Evolutionary conservation across 2,888 invertebrate species (phyloP).

Genomic region (Andrena minutula): DNA sequence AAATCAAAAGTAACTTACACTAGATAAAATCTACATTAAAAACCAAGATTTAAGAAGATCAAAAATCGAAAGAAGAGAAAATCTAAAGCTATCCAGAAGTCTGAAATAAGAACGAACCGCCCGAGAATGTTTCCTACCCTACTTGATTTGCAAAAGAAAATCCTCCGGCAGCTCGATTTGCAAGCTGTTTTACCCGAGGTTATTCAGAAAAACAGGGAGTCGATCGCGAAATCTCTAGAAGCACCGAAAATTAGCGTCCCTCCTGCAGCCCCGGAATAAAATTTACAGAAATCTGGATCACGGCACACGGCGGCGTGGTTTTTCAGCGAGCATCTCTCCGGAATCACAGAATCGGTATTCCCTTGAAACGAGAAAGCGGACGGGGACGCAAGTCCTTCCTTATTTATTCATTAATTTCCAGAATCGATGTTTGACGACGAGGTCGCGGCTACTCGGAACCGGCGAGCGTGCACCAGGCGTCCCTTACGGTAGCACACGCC

Average conservation of each 20-base stretch:
- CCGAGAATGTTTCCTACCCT: neutral
- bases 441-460: constrained; percentile 62
- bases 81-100: too few species aligned
- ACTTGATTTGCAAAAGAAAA: neutral
- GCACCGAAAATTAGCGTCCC: neutral
- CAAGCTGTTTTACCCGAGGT: neutral
- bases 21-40: too few species aligned
- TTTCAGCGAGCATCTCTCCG: neutral
- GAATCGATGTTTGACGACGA: constrained; percentile 68
- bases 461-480: constrained; percentile 46
- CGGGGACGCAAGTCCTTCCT: constrained; percentile 43
- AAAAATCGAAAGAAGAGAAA: too few species aligned
- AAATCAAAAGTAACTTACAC: too few species aligned
- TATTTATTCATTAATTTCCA: constrained; percentile 70
- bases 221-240: neutral
- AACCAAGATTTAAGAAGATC: too few species aligned
- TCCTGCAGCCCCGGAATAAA: neutral
- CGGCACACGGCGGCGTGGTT: constrained; percentile 3
- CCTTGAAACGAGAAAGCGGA: constrained; percentile 14
- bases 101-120: too few species aligned
- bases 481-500: constrained; percentile 74
- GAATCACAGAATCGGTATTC: constrained; percentile 31
- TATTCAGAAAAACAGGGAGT: neutral
- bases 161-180: neutral
- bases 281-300: constrained; percentile 29